These are phyloP conservation scores for Chelon labrosus DNA, from an alignment of 2,797 vertebrate species.

Conservation along the genomic window DNA sequence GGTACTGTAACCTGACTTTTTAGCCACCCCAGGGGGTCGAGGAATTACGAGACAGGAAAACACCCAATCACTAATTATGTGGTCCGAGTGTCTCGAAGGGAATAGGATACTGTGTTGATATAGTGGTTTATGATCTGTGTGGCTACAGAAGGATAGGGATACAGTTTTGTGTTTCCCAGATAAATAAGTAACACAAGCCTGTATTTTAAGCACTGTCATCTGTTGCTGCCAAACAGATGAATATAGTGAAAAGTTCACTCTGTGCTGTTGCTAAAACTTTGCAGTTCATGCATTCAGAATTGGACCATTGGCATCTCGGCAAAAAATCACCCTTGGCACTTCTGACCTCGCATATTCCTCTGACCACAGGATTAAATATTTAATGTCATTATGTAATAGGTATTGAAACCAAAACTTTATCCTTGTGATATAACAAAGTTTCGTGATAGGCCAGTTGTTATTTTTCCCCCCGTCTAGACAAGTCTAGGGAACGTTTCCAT, in stretches of 20 bases:
- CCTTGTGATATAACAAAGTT: slow-evolving; percentile 49
- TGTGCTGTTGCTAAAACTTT: neutral
- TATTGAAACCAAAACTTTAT: slow-evolving; percentile 50
- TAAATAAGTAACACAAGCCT: slow-evolving; percentile 18
- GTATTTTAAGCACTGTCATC: neutral
- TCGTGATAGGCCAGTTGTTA: slow-evolving; percentile 1
- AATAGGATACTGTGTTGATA: slow-evolving; percentile 53
- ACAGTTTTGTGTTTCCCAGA: slow-evolving; percentile 19
- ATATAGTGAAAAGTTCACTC: slow-evolving; percentile 3
- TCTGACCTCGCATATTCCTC: slow-evolving; percentile 47
- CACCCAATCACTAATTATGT: slow-evolving; percentile 31
- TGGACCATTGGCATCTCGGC: slow-evolving; percentile 22
- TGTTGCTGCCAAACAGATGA: slow-evolving; percentile 7
- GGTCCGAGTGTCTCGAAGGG: slow-evolving; percentile 34
- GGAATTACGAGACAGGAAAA: slow-evolving; percentile 47
- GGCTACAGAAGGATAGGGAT: slow-evolving; percentile 17
- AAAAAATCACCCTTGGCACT: slow-evolving; percentile 32
- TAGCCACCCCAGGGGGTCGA: slow-evolving; percentile 47
- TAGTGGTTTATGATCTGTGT: slow-evolving; percentile 30
- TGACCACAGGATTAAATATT: slow-evolving; percentile 48
- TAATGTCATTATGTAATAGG: slow-evolving; percentile 56
- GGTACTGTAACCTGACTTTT: slow-evolving; percentile 64
- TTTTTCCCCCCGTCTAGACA: neutral
- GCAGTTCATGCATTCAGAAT: slow-evolving; percentile 23
- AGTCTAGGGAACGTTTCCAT: no score